Conservation (phyloP, 2,797 vertebrate genomes). For the Sus cebifrons region DNA sequence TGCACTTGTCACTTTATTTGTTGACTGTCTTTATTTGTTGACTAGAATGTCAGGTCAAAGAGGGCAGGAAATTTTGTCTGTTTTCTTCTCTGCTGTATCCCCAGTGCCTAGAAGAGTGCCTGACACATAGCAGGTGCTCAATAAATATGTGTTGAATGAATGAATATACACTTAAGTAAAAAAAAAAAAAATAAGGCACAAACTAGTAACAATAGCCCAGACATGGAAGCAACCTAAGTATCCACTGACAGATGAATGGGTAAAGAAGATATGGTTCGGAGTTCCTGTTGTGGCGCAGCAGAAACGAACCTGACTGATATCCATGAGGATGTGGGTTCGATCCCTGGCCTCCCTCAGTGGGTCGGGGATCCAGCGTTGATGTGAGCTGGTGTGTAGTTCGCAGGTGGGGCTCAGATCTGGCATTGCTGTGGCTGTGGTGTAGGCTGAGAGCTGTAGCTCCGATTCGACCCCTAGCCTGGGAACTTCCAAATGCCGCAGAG, state of each 20-base stretch:
- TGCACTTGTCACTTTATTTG: background rate
- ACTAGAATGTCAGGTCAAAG: background rate
- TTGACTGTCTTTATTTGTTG: background rate
- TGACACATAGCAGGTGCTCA: background rate
- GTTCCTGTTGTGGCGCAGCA: too few species aligned
- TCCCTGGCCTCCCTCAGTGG: too few species aligned
- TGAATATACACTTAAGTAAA: background rate
- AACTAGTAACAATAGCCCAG: background rate
- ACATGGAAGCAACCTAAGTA: background rate
- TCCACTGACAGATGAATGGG: background rate
- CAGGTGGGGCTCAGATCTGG: too few species aligned
- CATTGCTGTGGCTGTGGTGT: too few species aligned
- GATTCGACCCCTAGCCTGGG: too few species aligned
- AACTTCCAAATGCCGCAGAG: too few species aligned
- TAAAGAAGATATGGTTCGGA: background rate
- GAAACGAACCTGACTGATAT: too few species aligned
- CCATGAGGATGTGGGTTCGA: too few species aligned
- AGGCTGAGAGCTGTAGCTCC: too few species aligned
- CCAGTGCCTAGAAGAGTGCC: background rate
- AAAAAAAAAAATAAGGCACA: background rate
- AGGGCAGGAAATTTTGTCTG: background rate
- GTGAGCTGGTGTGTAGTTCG: too few species aligned
- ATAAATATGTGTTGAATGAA: background rate
- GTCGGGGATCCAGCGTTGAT: too few species aligned
- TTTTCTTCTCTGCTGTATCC: background rate